Evolutionary conservation across 2,888 invertebrate species (phyloP), one percentile per base, ranked within the genome.

Genomic region (Periphyllus acericola): DNA sequence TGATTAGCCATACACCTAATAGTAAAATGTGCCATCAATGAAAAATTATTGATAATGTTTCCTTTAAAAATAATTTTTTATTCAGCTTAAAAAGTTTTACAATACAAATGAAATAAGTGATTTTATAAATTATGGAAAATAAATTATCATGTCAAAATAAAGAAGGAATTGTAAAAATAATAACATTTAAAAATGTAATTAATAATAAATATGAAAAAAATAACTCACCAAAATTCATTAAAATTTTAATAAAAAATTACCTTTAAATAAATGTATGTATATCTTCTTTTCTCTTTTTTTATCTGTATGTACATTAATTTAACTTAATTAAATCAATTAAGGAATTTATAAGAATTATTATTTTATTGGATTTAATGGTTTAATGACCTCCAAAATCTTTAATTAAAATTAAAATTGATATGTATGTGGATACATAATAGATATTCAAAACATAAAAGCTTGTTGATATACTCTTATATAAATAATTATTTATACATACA

Each of bases 401-500:
- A 60, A 21, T 60, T 21, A 21, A 60, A 60, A 21, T 60, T 25
- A 25, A 19, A 25, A 6, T 6, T 19, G 4, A 21, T 60, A 9
- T 0, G 25, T 25, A 60, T 3, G 21, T 60, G 60, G 9, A 55
- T 19, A 17, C 2, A 21, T 55, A 55, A 9, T 52, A 52, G 9
- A 55, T 14, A 55, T 21, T 55, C 1, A 55, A 55, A 55, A 11
- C 52, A 36, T 17, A 52, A 55, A 21, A 55, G 55, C 21, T 21
- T 55, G 5, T 21, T 1, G 3, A 55, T 11, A 21, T 46, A 46
- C 46, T 46, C 66, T 11, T 68, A 29, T 9, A 29, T 8, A 71
- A 85, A 46, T 40, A 78, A 80, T 55, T 40, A 78, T 55, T 55
- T 71, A 19, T 36, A 81, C 87, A 75, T 79, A 92, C 92, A 92